These are phyloP conservation scores for Microcebus jonahi DNA, from an alignment of 2,113 vertebrate species.

Conservation along the genomic window DNA sequence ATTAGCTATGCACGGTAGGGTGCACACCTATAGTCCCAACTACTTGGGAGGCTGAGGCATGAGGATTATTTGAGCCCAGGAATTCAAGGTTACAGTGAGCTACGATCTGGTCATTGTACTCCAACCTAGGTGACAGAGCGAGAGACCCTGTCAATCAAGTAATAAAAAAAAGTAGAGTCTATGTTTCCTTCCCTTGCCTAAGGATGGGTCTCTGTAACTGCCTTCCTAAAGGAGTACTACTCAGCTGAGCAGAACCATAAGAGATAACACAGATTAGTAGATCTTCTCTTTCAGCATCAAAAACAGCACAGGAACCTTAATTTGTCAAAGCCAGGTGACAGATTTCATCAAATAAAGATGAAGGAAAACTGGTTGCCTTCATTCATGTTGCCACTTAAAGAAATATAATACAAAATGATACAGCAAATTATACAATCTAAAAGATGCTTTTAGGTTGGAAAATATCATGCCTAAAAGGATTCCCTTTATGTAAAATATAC, in stretches of 20 bases:
- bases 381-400: conserved; percentile 8
- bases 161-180: background rate
- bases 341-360: background rate
- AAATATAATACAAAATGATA: background rate
- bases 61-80: too few species aligned
- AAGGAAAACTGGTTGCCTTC: background rate
- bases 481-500: background rate
- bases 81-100: too few species aligned
- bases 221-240: background rate
- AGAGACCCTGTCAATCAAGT: too few species aligned
- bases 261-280: background rate
- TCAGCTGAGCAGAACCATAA: background rate
- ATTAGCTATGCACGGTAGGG: too few species aligned
- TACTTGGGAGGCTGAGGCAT: too few species aligned
- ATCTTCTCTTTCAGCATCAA: background rate
- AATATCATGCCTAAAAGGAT: background rate
- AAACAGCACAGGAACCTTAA: background rate
- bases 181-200: background rate
- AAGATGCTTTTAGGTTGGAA: background rate
- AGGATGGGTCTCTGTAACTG: background rate
- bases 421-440: background rate
- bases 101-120: background rate
- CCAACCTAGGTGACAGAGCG: too few species aligned
- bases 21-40: too few species aligned
- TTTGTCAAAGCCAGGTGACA: background rate